Evolutionary conservation across 2,797 vertebrate species (phyloP).

Genomic region (Clarias platycephalus): DNA sequence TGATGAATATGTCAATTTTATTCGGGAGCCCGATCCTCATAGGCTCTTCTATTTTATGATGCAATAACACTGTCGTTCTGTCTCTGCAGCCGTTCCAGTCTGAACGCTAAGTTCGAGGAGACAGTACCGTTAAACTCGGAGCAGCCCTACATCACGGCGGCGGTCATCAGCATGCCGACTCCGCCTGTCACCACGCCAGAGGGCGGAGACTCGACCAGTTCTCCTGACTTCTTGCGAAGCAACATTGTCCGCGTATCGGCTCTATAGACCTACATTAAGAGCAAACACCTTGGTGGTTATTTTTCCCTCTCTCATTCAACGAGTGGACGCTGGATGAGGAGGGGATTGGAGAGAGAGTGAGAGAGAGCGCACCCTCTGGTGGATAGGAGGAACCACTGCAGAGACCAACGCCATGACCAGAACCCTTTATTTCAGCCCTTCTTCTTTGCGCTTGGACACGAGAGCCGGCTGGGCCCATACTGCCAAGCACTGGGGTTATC

Average conservation of each 20-base stretch:
- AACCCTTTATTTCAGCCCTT: constrained; percentile 49
- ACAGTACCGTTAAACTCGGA: constrained; percentile 90
- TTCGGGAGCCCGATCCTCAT: not conserved
- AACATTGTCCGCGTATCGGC: constrained; percentile 92
- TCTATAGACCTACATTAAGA: constrained; percentile 76
- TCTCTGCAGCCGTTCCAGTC: constrained; percentile 83
- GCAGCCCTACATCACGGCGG: constrained; percentile 84
- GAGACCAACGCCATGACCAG: not conserved
- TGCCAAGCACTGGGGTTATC: constrained; percentile 67
- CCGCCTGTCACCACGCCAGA: constrained; percentile 81
- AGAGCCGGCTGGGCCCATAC: constrained; percentile 37
- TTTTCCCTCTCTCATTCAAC: constrained; percentile 28
- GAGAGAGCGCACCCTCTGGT: not conserved
- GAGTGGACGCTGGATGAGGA: constrained; percentile 41
- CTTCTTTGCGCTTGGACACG: constrained; percentile 35
- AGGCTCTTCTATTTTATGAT: constrained; percentile 2
- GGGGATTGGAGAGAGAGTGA: constrained; percentile 30
- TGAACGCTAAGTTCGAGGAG: constrained; percentile 92
- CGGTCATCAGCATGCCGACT: constrained; percentile 86
- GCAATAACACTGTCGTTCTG: constrained; percentile 8
- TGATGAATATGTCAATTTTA: not conserved
- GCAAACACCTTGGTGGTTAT: not conserved
- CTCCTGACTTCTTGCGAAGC: constrained; percentile 80
- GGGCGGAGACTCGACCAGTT: constrained; percentile 78
- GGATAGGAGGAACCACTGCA: constrained; percentile 4